These are phyloP conservation scores for Enteromius anoplus DNA, from an alignment of 2,797 vertebrate genomes.

Conservation along the genomic window DNA sequence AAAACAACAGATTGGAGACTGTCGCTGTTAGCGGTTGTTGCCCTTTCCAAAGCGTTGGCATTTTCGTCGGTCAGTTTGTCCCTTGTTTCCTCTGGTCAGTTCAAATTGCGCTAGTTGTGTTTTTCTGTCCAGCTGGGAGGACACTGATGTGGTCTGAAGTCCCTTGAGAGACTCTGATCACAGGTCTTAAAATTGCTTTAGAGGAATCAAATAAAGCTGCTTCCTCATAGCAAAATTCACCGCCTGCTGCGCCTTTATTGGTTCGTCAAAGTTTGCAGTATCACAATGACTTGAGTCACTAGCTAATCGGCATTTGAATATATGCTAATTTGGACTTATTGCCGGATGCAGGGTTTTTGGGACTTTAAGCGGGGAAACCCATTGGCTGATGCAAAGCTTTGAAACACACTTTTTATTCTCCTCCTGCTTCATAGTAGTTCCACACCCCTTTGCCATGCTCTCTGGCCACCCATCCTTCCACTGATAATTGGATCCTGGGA, in stretches of 20 bases:
- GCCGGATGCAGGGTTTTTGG: slow-evolving; percentile 14
- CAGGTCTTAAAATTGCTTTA: slow-evolving; percentile 41
- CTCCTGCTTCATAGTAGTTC: slow-evolving; percentile 28
- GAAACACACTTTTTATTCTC: slow-evolving; percentile 46
- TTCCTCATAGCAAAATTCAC: slow-evolving; percentile 8
- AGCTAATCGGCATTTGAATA: slow-evolving; percentile 32
- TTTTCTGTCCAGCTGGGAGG: slow-evolving; percentile 36
- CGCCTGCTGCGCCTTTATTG: slow-evolving; percentile 2
- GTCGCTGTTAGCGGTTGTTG: slow-evolving; percentile 48
- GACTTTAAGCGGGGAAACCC: slow-evolving; percentile 11
- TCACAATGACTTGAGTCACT: background rate
- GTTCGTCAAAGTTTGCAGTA: slow-evolving; percentile 3
- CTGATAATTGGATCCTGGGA: slow-evolving; percentile 58
- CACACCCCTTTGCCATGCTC: slow-evolving; percentile 1
- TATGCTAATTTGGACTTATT: slow-evolving; percentile 45
- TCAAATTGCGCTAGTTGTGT: slow-evolving; percentile 40
- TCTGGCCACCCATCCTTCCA: slow-evolving; percentile 40
- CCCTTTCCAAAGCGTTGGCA: slow-evolving; percentile 56
- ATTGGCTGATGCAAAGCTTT: slow-evolving; percentile 40
- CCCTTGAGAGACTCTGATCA: slow-evolving; percentile 45
- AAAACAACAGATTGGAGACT: slow-evolving; percentile 46
- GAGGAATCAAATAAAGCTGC: slow-evolving; percentile 27
- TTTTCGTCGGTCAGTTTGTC: slow-evolving; percentile 47
- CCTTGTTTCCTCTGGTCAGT: slow-evolving; percentile 46
- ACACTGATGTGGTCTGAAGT: slow-evolving; percentile 41